Evolutionary conservation across 2,797 vertebrate species (phyloP), one percentile per base, ranked within the genome.

Genomic region (Pseudocheirus occidentalis): DNA sequence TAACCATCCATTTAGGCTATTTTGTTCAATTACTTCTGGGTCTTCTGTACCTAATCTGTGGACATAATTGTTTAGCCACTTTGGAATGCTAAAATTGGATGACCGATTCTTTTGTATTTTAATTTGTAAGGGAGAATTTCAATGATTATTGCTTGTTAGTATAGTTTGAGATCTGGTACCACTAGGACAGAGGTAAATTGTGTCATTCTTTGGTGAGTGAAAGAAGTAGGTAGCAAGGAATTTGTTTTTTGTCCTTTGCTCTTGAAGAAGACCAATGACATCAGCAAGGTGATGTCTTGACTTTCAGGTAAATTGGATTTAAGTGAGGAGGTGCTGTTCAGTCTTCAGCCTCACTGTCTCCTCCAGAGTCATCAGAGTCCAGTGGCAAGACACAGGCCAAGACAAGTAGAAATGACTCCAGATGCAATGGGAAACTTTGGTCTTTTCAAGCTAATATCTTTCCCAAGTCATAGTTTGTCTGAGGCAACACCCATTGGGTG

Each of bases 1-100:
- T 21, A 46, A 27, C 50, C 31, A 87, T 46, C 73, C 24, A 87
- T 40, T 81, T 54, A 91, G 55, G 46, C 95, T 96, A 95, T 94
- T 54, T 95, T 50, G 12, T 52, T 0, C 81, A 66, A 12, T 50
- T 87, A 27, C 73, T 87, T 50, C 40, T 87, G 40, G 9, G 40
- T 87, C 40, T 87, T 87, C 40, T 87, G 24, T 87, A 87, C 21
- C 40, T 87, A 87, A 87, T 81, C n/a, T 14, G 9, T 27, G 40
- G 21, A 12, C 73, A 87, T 50, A 50, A 87, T 87, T 50, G 40
- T 46, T 87, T 28, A 87, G 73, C 21, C 3, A 24, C 40, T 50
- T 27, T 50, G 40, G 24, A 50, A 46, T 50, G 40, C 24, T 87
- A 27, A 50, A 27, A 46, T 50, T 1, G 1, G 10, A 87, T 50